A percentile compares a stretch with the other conserved stretches of the same genome.
phyloP scores from a whole-genome alignment of 2,888 invertebrate genomes.

The Leptarthrus brevirostris region DNA sequence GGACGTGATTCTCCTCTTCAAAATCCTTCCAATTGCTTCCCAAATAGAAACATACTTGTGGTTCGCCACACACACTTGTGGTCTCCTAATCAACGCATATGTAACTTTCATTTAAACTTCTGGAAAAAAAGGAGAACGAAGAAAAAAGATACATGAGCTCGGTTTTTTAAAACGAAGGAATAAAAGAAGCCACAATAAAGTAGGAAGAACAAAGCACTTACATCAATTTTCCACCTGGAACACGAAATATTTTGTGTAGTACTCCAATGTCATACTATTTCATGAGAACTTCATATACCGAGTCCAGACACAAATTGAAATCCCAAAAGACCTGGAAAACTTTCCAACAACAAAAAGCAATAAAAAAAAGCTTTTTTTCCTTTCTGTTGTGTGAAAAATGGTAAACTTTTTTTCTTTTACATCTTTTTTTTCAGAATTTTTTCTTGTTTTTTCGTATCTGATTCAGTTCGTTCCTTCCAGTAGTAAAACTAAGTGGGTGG shows the following conservation, averaged over 20 bases:
- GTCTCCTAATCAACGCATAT: no score
- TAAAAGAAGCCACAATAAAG: background rate
- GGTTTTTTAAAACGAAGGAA: no score
- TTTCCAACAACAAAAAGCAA: slow-evolving; percentile 31
- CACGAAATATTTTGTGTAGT: slow-evolving; percentile 33
- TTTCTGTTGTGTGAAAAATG: slow-evolving; percentile 40
- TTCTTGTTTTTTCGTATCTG: slow-evolving; percentile 27
- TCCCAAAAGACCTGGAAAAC: slow-evolving; percentile 27
- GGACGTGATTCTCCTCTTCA: no score
- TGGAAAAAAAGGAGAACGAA: no score
- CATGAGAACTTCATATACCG: slow-evolving; percentile 11
- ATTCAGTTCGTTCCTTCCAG: slow-evolving; percentile 41
- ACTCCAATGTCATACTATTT: slow-evolving; percentile 23
- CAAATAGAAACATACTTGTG: no score
- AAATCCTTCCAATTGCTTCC: no score
- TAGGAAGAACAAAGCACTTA: slow-evolving; percentile 7
- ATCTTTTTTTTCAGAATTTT: slow-evolving; percentile 31
- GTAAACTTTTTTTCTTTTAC: slow-evolving; percentile 26
- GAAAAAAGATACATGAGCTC: no score
- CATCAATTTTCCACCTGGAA: slow-evolving; percentile 39
- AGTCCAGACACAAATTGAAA: slow-evolving; percentile 46
- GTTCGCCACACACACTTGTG: no score
- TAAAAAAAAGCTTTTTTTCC: slow-evolving; percentile 29
- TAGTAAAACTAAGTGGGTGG: slow-evolving; percentile 47
- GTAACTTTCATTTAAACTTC: no score